phyloP scores from a whole-genome alignment of 2,888 invertebrate genomes.

The Pheosia gnoma region DNA sequence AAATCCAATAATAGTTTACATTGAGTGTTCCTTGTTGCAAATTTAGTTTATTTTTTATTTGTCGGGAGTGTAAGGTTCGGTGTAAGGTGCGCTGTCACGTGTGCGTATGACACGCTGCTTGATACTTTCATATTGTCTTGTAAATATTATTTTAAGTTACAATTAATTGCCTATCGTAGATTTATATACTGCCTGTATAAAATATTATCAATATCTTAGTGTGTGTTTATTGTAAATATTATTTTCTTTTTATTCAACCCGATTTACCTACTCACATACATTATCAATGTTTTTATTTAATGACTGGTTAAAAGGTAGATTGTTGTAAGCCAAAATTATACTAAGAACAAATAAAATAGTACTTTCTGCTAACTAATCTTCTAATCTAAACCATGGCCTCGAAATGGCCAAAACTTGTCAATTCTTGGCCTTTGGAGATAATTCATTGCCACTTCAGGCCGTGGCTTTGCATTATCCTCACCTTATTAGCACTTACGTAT shows the following conservation, averaged over 20 bases:
- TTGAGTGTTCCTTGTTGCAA: too few relatives aligned
- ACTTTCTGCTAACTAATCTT: not conserved
- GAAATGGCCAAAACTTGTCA: not conserved
- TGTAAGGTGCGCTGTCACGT: not conserved
- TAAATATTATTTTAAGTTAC: conserved; percentile 41
- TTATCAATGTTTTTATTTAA: not conserved
- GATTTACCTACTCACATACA: not conserved
- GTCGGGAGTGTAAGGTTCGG: not conserved
- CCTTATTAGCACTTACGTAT: not conserved
- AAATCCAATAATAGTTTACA: too few relatives aligned
- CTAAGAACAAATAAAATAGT: not conserved
- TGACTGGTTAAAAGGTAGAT: not conserved
- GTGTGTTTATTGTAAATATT: conserved; percentile 29
- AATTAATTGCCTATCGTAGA: conserved; percentile 12
- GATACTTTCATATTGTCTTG: conserved; percentile 27
- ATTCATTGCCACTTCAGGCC: not conserved
- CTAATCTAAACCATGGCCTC: not conserved
- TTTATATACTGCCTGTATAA: conserved; percentile 26
- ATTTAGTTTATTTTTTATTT: not conserved
- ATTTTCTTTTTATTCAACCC: conserved; percentile 1
- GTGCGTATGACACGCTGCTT: conserved; percentile 25
- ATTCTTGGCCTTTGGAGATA: too few relatives aligned
- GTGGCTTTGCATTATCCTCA: not conserved
- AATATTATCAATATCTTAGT: conserved; percentile 12
- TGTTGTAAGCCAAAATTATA: conserved; percentile 2